These are phyloP conservation scores for Drosophila stalkeri DNA, from an alignment of 2,888 invertebrate species.

Conservation along the genomic window DNA sequence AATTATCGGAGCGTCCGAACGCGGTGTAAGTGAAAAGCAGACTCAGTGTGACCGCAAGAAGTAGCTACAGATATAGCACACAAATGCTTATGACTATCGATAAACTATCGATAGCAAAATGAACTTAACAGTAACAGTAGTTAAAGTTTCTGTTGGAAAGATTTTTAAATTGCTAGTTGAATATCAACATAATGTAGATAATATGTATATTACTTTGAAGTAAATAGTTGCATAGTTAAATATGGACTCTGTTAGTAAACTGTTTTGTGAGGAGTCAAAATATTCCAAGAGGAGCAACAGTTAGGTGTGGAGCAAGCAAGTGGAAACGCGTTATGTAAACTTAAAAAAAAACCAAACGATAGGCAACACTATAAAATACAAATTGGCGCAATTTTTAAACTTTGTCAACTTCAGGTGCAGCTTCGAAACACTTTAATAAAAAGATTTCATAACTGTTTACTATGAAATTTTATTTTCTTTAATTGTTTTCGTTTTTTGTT, in stretches of 20 bases:
- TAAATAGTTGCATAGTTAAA: not conserved
- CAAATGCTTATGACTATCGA: conserved; percentile 1
- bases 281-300: not conserved
- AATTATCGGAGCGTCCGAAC: conserved; percentile 66
- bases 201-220: not conserved
- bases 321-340: not conserved
- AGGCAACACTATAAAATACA: not conserved
- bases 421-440: not conserved
- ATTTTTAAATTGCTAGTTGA: not conserved
- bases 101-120: conserved; percentile 6
- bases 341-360: not conserved
- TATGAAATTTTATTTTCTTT: conserved; percentile 74
- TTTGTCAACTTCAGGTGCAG: not conserved
- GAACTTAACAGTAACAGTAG: not conserved
- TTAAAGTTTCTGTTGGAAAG: not conserved
- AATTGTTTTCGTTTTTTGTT: conserved; percentile 61
- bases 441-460: conserved; percentile 43
- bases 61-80: not conserved
- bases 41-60: conserved; percentile 49
- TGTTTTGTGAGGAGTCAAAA: not conserved
- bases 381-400: conserved; percentile 7
- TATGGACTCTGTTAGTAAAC: not conserved
- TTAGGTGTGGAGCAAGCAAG: not conserved
- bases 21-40: conserved; percentile 52
- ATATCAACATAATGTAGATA: not conserved